Evolutionary conservation across 2,113 vertebrate species (phyloP), one percentile per base, ranked within the genome.

Genomic region (Gallinago undulata): DNA sequence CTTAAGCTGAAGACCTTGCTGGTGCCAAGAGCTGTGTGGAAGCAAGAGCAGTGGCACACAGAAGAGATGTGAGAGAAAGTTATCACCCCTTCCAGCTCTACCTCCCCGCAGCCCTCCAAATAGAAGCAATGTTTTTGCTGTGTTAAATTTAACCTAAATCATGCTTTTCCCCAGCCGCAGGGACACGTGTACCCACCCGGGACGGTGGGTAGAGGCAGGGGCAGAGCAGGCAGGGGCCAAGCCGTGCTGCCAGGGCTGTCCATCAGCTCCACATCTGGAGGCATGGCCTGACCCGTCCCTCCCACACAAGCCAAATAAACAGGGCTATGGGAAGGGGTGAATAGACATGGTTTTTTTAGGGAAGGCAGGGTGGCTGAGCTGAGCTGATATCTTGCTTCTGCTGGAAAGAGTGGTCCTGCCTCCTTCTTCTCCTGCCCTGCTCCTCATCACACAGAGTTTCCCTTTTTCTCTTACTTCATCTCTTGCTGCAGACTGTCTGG

Each of bases 131-230:
- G 22, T 7, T 77, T 70, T 45, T 53, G 21, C 31, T 0, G 0
- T 59, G 47, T 67, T 91, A 63, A 75, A 63, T 70, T 85, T 85
- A 57, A 69, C 37, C 5, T 70, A 59, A 41, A 43, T 25, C 10
- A 2, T 11, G 7, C 35, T 80, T 13, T 60, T 5, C 24, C 8
- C 10, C 55, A 39, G 18, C 53, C 5, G 2, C 55, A 59, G 60
- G 22, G 69, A n/a, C 35, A 16, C 0, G 0, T 8, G 31, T 21
- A 19, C 16, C 33, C 10, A 2, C 8, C 9, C 1, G 0, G 35
- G 35, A 39, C 18, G 1, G 3, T 7, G 31, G 13, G 19, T 22
- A 25, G 51, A 57, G 37, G 56, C 39, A 50, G 25, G 18, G 50
- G 18, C 47, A 64, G 63, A 70, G 84, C 25, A 37, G 69, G 33